Conservation (phyloP, 2,113 vertebrate genomes). For the Salminus brasiliensis region DNA sequence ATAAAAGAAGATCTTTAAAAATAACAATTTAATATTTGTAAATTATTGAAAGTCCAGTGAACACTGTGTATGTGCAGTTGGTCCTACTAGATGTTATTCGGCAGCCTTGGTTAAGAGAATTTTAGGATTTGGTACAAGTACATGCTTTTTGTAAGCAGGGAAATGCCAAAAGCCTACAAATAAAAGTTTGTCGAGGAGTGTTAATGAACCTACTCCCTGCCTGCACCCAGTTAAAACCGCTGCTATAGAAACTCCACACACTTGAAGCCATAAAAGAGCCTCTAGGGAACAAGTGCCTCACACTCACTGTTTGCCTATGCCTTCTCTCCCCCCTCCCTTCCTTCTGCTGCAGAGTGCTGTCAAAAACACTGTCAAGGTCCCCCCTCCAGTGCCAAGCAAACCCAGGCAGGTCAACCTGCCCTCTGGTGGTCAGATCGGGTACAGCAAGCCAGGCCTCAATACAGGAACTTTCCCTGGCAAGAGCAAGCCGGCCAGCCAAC, state of each 20-base stretch:
- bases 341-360: constrained; percentile 73
- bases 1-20: too few relatives aligned
- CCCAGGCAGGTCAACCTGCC: constrained; percentile 89
- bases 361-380: constrained; percentile 87
- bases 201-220: too few relatives aligned
- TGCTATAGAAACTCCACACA: background rate
- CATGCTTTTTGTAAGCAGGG: too few relatives aligned
- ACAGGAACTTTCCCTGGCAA: constrained; percentile 78
- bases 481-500: constrained; percentile 75
- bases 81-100: too few relatives aligned
- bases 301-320: background rate
- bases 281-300: background rate
- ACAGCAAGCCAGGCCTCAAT: constrained; percentile 75
- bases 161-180: too few relatives aligned
- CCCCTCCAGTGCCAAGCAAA: constrained; percentile 94
- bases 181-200: too few relatives aligned
- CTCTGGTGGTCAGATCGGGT: constrained; percentile 71
- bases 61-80: too few relatives aligned
- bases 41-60: too few relatives aligned
- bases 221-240: too few relatives aligned
- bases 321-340: background rate
- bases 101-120: too few relatives aligned
- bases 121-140: too few relatives aligned
- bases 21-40: too few relatives aligned
- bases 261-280: background rate